Conservation (phyloP, 37 sponge, comb jelly and placozoan species). For the Hormiphora californensis region DNA sequence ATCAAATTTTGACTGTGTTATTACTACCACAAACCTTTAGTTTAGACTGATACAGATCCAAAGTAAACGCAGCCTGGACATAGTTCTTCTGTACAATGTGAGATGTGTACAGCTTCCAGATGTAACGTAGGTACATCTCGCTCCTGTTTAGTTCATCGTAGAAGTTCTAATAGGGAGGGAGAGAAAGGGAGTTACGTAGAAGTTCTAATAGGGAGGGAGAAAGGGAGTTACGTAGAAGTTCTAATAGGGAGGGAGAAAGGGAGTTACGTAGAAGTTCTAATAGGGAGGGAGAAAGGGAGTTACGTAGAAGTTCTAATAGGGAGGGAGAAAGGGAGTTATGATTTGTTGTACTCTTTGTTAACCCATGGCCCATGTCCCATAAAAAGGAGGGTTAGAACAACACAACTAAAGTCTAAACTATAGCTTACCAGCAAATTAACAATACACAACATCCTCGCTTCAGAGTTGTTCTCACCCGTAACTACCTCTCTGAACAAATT, state of each 20-base stretch:
- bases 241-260: slow-evolving; percentile 41
- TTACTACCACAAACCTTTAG: slow-evolving; percentile 62
- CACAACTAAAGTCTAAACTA: no score
- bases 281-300: neutral
- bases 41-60: slow-evolving; percentile 74
- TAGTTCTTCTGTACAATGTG: slow-evolving; percentile 66
- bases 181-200: slow-evolving; percentile 56
- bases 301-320: no score
- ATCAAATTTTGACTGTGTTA: neutral
- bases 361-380: no score
- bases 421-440: slow-evolving; percentile 73
- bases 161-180: slow-evolving; percentile 65
- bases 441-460: slow-evolving; percentile 75
- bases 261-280: slow-evolving; percentile 72
- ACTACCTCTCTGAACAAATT: slow-evolving; percentile 57
- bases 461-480: slow-evolving; percentile 65
- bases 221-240: slow-evolving; percentile 65
- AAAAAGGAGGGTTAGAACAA: no score
- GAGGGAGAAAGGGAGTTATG: no score
- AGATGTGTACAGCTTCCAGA: slow-evolving; percentile 73
- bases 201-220: slow-evolving; percentile 62
- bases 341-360: no score
- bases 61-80: slow-evolving; percentile 78
- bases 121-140: slow-evolving; percentile 83
- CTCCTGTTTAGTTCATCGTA: slow-evolving; percentile 87